Evolutionary conservation across 1,140 invertebrate genomes (phyloP), one percentile per base, ranked within the genome.

Genomic region (Maniola jurtina): DNA sequence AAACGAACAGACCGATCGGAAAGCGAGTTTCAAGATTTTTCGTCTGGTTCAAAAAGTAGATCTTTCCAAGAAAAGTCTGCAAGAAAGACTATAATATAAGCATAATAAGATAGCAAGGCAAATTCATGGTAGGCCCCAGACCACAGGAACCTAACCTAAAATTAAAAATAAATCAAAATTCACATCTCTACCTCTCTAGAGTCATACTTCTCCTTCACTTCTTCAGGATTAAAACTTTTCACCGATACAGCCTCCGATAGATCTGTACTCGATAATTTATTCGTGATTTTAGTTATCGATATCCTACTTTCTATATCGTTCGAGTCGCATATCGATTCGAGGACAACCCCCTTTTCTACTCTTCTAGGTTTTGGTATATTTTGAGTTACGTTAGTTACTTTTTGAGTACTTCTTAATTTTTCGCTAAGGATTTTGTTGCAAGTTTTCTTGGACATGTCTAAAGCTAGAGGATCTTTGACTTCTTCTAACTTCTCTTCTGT

Each of bases 281-380:
- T 92, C 0, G 87, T 89, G 52, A 92, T 92, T 73, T 92, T 92
- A 0, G 88, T 91, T 64, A 92, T 91, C 1, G 90, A 88, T 75
- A 92, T 91, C 62, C 84, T 88, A 72, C 81, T 90, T 64, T 92
- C 91, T 58, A 92, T 89, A 66, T 92, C 91, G 42, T 80, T 89
- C 7, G 79, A 72, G 58, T 89, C 88, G 65, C 86, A 85, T 60
- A 88, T 81, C 3, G 70, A 76, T 73, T 88, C 86, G 69, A 89
- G 59, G 52, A 85, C 59, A 6, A 87, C 83, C 1, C 81, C 83
- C 56, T 90, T 90, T 9, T 86, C 83, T 0, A 83, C 80, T 66
- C 80, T 87, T 35, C 80, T 78, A 10, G 85, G 77, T 67, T 86
- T 86, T 34, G 82, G 78, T 3, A 80, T 57, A 58, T 68, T 75